Percentiles rank a stretch among this genome's conserved stretches.
Evolutionary conservation across 92 coral and sea anemone species (phyloP).

Genomic region (Virgularia gustaviana): DNA sequence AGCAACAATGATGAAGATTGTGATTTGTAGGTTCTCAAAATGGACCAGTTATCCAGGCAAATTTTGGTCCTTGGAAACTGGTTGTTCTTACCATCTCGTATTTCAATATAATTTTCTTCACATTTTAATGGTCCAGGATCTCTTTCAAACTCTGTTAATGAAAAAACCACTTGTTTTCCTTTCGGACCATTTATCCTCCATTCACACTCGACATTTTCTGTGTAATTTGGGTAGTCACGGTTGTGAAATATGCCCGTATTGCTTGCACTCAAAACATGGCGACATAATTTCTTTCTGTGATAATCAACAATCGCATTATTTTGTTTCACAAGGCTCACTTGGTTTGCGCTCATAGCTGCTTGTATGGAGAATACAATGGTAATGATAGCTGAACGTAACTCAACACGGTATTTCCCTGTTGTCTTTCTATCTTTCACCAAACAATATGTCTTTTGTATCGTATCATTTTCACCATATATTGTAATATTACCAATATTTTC

Average conservation of each 20-base stretch:
- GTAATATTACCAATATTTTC: too few species aligned
- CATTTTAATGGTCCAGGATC: neutral
- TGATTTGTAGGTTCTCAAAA: neutral
- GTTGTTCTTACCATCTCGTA: neutral
- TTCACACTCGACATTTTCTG: constrained; percentile 55
- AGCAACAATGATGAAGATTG: neutral
- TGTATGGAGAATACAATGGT: too few species aligned
- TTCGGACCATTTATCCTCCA: constrained; percentile 69
- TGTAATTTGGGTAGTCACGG: constrained; percentile 31
- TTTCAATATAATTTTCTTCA: neutral
- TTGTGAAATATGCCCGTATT: neutral
- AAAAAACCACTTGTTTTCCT: constrained; percentile 52
- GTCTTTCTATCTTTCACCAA: too few species aligned
- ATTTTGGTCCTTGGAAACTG: neutral
- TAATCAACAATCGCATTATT: too few species aligned
- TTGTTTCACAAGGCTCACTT: too few species aligned
- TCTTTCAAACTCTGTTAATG: constrained; percentile 61
- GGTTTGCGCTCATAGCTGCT: too few species aligned
- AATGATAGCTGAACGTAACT: neutral
- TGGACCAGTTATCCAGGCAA: neutral
- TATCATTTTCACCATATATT: too few species aligned
- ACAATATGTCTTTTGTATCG: too few species aligned
- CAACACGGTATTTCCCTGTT: too few species aligned
- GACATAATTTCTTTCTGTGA: constrained; percentile 10
- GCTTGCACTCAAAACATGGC: constrained; percentile 16